Evolutionary conservation across 2,797 vertebrate genomes (phyloP).

Genomic region (Trichosurus vulpecula): DNA sequence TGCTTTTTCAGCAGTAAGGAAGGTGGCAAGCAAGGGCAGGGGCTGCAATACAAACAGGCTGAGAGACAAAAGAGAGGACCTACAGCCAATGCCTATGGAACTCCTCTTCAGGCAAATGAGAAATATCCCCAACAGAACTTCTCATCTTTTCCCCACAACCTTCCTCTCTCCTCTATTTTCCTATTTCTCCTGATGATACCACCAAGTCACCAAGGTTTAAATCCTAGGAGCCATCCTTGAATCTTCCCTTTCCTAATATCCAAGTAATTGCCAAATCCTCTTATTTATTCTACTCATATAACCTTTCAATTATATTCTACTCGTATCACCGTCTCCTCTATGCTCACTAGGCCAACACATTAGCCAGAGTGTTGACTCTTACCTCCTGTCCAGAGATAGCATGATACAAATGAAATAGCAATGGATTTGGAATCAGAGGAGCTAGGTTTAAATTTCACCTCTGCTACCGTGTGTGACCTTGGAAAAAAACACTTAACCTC

Average conservation of each 20-base stretch:
- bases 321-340: neutral
- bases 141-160: neutral
- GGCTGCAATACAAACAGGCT: neutral
- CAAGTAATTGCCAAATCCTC: neutral
- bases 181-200: too few species aligned
- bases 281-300: neutral
- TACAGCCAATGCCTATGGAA: neutral
- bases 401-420: neutral
- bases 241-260: neutral
- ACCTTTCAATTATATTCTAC: too few species aligned
- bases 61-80: neutral
- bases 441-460: neutral
- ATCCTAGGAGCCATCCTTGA: neutral
- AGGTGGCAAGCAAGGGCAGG: too few species aligned
- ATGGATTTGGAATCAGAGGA: neutral
- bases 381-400: neutral
- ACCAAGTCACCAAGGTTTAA: neutral
- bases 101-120: neutral
- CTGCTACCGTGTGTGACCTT: neutral
- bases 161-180: neutral
- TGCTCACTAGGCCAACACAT: neutral
- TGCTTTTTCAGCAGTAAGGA: too few species aligned
- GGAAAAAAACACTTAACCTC: neutral
- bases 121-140: neutral
- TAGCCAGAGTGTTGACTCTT: neutral